Percentiles rank a stretch among this genome's conserved stretches.
These are phyloP conservation scores for Pedetes capensis DNA, from an alignment of 2,113 vertebrate species.

Conservation along the genomic window DNA sequence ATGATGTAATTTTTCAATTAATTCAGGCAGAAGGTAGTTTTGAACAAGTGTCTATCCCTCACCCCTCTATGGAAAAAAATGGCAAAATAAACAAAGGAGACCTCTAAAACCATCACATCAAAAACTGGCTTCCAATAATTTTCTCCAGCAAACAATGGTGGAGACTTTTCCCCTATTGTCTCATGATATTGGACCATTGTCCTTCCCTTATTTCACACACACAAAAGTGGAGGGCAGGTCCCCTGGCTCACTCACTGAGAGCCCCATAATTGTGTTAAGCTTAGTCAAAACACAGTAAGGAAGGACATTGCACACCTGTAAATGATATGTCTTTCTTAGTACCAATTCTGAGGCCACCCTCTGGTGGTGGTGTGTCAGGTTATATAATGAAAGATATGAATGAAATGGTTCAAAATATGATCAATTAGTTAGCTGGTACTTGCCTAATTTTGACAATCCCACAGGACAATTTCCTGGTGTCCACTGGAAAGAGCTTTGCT, in stretches of 20 bases:
- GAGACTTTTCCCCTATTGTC: not conserved
- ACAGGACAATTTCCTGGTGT: not conserved
- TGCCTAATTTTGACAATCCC: not conserved
- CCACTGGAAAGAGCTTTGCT: not conserved
- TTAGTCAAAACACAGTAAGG: too few relatives aligned
- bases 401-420: not conserved
- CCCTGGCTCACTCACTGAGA: not conserved
- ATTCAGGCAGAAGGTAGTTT: not conserved
- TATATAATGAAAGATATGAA: not conserved
- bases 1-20: not conserved
- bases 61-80: not conserved
- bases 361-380: not conserved
- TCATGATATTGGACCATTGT: not conserved
- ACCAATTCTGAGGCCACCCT: not conserved
- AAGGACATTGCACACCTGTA: fast-evolving
- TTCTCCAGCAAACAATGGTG: not conserved
- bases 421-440: not conserved
- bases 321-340: not conserved
- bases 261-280: not conserved
- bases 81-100: not conserved
- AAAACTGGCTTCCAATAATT: not conserved
- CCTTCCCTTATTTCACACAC: not conserved
- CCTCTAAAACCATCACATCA: not conserved
- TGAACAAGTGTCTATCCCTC: not conserved
- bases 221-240: not conserved